Conservation (phyloP, 2,797 vertebrate species). For the Triplophysa yarkandensis region DNA sequence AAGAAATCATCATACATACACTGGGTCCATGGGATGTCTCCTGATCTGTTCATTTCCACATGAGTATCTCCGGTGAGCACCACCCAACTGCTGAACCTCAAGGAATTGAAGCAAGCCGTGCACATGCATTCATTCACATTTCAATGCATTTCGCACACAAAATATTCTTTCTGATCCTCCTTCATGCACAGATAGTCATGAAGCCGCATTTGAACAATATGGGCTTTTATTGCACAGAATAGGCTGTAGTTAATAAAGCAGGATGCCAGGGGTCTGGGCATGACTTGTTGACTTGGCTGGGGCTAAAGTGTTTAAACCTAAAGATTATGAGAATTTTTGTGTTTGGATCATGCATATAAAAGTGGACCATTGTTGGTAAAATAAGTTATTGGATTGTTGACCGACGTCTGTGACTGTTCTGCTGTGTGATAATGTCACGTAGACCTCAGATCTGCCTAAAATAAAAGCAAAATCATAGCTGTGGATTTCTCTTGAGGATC, state of each 20-base stretch:
- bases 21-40: conserved; percentile 8
- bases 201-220: conserved; percentile 74
- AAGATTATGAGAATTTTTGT: conserved; percentile 7
- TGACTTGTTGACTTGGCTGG: not conserved
- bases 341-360: not conserved
- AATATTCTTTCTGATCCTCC: conserved; percentile 52
- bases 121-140: conserved; percentile 60
- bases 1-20: not conserved
- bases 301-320: not conserved
- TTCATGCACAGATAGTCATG: conserved; percentile 67
- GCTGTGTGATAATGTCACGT: conserved; percentile 20
- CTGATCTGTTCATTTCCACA: conserved; percentile 43
- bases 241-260: conserved; percentile 67
- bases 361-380: not conserved
- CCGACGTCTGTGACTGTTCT: not conserved
- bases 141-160: conserved; percentile 24
- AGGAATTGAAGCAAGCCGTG: conserved; percentile 53
- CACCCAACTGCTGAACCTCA: conserved; percentile 58
- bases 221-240: conserved; percentile 70
- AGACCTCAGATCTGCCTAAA: conserved; percentile 12
- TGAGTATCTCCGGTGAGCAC: conserved; percentile 33
- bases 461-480: conserved; percentile 31
- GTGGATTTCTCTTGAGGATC: conserved; percentile 28
- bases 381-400: conserved; percentile 21
- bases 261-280: not conserved